Evolutionary conservation across 2,888 invertebrate genomes (phyloP).

Genomic region (Xylota sylvarum): DNA sequence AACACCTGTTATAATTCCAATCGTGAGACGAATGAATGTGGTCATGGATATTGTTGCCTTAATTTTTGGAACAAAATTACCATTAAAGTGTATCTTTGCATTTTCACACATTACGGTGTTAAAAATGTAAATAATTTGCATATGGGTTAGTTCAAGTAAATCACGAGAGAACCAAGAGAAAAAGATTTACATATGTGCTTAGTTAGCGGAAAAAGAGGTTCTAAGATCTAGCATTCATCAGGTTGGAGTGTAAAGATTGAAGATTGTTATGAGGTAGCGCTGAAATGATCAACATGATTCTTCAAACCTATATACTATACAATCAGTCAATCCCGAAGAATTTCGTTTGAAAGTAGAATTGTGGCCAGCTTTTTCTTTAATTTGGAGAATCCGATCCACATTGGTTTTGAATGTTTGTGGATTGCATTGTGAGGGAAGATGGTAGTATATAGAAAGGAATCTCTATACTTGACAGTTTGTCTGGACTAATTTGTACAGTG

Average conservation of each 20-base stretch:
- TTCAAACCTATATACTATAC: too few species aligned
- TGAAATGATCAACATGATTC: too few species aligned
- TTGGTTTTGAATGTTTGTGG: too few species aligned
- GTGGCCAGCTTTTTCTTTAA: too few species aligned
- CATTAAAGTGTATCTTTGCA: not conserved
- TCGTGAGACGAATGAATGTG: not conserved
- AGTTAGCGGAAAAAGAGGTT: not conserved
- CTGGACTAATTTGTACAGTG: too few species aligned
- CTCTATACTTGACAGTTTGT: too few species aligned
- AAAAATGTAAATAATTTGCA: conserved; percentile 2
- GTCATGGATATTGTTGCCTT: not conserved
- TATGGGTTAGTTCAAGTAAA: not conserved
- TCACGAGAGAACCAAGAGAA: not conserved
- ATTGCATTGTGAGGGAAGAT: too few species aligned
- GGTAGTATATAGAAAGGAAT: too few species aligned
- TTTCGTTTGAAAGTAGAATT: too few species aligned
- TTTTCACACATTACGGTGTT: conserved; percentile 14
- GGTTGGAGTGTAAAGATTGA: not conserved
- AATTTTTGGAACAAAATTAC: conserved; percentile 28
- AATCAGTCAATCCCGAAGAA: too few species aligned
- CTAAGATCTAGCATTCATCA: not conserved
- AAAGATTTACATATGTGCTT: not conserved
- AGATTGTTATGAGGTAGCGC: too few species aligned
- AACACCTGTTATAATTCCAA: conserved; percentile 23
- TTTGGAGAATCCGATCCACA: too few species aligned